A percentile compares a stretch with the other conserved stretches of the same genome.
Conservation (phyloP, 35 echinoderm and acorn worm species). For the Acanthaster planci region DNA sequence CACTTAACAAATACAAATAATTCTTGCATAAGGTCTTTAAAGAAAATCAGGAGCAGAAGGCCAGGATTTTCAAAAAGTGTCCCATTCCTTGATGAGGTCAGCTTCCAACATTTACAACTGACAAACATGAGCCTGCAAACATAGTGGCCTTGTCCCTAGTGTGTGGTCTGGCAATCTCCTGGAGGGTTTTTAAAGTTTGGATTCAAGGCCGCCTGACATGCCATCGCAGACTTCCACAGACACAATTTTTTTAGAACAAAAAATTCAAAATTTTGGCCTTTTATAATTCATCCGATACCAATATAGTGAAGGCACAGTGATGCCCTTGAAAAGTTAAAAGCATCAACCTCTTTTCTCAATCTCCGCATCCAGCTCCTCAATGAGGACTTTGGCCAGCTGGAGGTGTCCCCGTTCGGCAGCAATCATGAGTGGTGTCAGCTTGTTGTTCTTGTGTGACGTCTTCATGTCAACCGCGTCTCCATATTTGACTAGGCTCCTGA, state of each 20-base stretch:
- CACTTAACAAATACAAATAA: no score
- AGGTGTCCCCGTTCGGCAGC: constrained; percentile 63
- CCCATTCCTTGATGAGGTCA: no score
- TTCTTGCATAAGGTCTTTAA: no score
- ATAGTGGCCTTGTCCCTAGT: no score
- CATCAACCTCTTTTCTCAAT: constrained; percentile 94
- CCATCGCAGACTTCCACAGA: not conserved
- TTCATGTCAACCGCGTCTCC: constrained; percentile 49
- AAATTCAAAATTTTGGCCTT: not conserved
- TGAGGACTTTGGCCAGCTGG: constrained; percentile 62
- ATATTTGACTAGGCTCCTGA: constrained; percentile 69
- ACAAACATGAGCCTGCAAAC: no score
- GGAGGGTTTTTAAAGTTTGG: not conserved
- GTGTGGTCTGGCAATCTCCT: not conserved
- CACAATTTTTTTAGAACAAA: no score
- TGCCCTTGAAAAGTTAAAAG: no score
- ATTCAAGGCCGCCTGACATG: not conserved
- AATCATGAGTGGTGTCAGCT: constrained; percentile 82
- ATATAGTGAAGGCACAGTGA: not conserved
- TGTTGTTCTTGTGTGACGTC: constrained; percentile 62
- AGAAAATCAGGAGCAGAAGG: no score
- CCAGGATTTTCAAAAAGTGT: no score
- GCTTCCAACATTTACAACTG: no score
- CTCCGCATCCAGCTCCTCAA: constrained; percentile 52
- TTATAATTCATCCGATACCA: not conserved